Conservation (phyloP, 1,140 invertebrate genomes). For the Drosophila serrata region DNA sequence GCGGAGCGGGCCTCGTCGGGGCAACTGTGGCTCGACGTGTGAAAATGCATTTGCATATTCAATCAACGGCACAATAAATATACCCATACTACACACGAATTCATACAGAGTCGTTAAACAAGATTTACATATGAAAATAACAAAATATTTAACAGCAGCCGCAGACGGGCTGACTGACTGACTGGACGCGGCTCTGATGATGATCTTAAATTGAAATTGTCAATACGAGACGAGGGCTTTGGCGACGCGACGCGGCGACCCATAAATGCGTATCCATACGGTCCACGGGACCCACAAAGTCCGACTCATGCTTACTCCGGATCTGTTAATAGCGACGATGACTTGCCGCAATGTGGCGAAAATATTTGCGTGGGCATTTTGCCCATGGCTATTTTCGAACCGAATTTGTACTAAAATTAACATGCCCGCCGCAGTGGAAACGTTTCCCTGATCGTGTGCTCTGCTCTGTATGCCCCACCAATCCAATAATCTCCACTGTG, state of each 20-base stretch:
- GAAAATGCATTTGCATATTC: slow-evolving; percentile 84
- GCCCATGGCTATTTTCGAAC: slow-evolving; percentile 56
- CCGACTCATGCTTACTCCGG: slow-evolving; percentile 42
- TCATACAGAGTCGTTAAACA: slow-evolving; percentile 82
- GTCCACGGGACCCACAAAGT: slow-evolving; percentile 17
- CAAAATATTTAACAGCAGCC: slow-evolving; percentile 64
- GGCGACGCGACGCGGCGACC: slow-evolving; percentile 62
- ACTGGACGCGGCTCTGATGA: slow-evolving; percentile 19
- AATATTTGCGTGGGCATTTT: slow-evolving; percentile 73
- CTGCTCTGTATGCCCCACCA: slow-evolving; percentile 20
- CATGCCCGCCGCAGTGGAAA: slow-evolving; percentile 59
- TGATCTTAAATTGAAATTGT: slow-evolving; percentile 79
- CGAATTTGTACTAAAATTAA: slow-evolving; percentile 76
- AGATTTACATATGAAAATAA: slow-evolving; percentile 82
- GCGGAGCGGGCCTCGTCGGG: slow-evolving; percentile 15
- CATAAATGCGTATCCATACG: slow-evolving; percentile 56
- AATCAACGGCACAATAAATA: slow-evolving; percentile 83
- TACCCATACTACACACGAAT: slow-evolving; percentile 75
- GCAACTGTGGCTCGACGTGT: slow-evolving; percentile 58
- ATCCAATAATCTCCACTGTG: slow-evolving; percentile 59
- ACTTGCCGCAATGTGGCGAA: slow-evolving; percentile 48
- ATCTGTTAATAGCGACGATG: slow-evolving; percentile 74
- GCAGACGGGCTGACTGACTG: slow-evolving; percentile 49
- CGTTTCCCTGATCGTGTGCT: slow-evolving; percentile 40
- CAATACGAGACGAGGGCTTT: slow-evolving; percentile 57